Percentiles rank a stretch among this genome's conserved stretches.
phyloP scores from a whole-genome alignment of 2,797 vertebrate species.

The Coreius guichenoti region DNA sequence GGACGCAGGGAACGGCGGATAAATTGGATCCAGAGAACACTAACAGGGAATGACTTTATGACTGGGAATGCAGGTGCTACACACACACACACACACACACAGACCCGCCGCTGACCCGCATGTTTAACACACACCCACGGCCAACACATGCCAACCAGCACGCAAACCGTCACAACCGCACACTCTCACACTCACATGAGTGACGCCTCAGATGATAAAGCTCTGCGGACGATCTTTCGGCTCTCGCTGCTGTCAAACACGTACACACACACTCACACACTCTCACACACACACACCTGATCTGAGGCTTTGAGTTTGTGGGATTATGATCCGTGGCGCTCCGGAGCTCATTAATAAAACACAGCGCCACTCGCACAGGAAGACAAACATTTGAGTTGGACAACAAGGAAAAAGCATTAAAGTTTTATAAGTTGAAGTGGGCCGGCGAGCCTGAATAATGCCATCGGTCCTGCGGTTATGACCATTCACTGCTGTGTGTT shows the following conservation, averaged over 20 bases:
- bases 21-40: slow-evolving; percentile 80
- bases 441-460: slow-evolving; percentile 75
- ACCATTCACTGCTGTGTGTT: slow-evolving; percentile 78
- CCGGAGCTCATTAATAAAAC: slow-evolving; percentile 69
- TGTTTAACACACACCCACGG: slow-evolving; percentile 51
- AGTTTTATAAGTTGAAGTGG: slow-evolving; percentile 77
- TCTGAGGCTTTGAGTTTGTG: neutral
- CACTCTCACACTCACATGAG: slow-evolving; percentile 7
- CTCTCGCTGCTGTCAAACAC: no score
- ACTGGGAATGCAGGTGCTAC: slow-evolving; percentile 75
- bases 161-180: slow-evolving; percentile 4
- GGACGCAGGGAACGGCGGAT: slow-evolving; percentile 55
- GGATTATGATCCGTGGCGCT: slow-evolving; percentile 66
- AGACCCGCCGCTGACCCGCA: slow-evolving; percentile 69
- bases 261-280: slow-evolving; percentile 3
- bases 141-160: slow-evolving; percentile 53
- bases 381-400: slow-evolving; percentile 81
- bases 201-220: no score
- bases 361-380: slow-evolving; percentile 68
- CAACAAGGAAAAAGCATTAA: slow-evolving; percentile 76
- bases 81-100: slow-evolving; percentile 59
- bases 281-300: neutral
- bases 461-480: slow-evolving; percentile 72
- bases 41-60: slow-evolving; percentile 75
- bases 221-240: no score